Percentiles rank a stretch among this genome's conserved stretches.
Evolutionary conservation across 2,888 invertebrate species (phyloP).

Genomic region (Helicoverpa assulta): DNA sequence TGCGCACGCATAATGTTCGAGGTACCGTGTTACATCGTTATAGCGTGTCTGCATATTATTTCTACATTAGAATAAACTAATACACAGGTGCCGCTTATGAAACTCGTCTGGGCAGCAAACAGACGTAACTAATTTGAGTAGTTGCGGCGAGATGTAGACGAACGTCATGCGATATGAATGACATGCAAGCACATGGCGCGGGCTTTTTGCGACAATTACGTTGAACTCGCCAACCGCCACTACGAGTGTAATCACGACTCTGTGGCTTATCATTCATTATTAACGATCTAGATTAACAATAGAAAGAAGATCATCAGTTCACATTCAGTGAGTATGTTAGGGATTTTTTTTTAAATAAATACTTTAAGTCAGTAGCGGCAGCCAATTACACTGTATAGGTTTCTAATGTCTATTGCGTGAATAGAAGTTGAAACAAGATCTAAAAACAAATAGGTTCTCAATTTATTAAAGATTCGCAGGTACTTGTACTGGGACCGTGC

Average conservation of each 20-base stretch:
- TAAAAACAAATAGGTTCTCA: too few species aligned
- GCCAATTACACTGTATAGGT: too few species aligned
- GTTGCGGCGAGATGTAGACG: conserved; percentile 69
- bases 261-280: conserved; percentile 36
- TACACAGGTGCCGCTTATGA: conserved; percentile 63
- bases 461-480: too few species aligned
- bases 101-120: conserved; percentile 73
- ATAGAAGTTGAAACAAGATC: too few species aligned
- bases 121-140: conserved; percentile 78
- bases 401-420: too few species aligned
- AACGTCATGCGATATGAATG: conserved; percentile 83
- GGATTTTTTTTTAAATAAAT: not conserved
- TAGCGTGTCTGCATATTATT: conserved; percentile 44
- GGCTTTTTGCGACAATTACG: conserved; percentile 63
- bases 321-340: not conserved
- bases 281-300: conserved; percentile 15
- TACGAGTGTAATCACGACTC: conserved; percentile 46
- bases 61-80: conserved; percentile 51
- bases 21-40: conserved; percentile 27
- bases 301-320: not conserved
- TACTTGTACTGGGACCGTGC: too few species aligned
- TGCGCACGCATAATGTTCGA: conserved; percentile 20
- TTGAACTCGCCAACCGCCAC: conserved; percentile 55
- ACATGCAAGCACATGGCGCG: conserved; percentile 73
- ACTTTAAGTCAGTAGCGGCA: too few species aligned